Evolutionary conservation across 2,113 vertebrate species (phyloP).

Genomic region (Danionella cerebrum): DNA sequence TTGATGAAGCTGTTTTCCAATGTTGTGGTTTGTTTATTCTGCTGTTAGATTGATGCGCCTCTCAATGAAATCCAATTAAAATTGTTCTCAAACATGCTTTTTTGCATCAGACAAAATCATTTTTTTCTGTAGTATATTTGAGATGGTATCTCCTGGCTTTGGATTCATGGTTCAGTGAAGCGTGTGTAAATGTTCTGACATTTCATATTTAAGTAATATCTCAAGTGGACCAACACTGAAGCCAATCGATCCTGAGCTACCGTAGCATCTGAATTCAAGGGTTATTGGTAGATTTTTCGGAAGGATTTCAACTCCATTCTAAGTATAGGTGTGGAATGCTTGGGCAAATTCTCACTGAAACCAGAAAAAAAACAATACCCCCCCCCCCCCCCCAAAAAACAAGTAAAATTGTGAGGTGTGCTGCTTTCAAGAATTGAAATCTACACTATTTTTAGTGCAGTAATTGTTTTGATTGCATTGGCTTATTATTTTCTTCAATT

Average conservation of each 20-base stretch:
- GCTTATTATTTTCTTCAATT: neutral
- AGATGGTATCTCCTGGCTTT: neutral
- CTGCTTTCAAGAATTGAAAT: too few relatives aligned
- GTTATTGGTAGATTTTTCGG: too few relatives aligned
- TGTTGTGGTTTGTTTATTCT: slow-evolving; percentile 2
- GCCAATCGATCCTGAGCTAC: too few relatives aligned
- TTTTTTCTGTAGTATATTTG: neutral
- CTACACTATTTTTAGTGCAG: neutral
- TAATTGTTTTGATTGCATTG: neutral
- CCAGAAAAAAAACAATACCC: too few relatives aligned
- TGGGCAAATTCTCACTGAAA: too few relatives aligned
- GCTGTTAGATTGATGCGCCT: neutral
- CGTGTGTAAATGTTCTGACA: neutral
- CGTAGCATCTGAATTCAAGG: too few relatives aligned
- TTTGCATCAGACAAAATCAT: too few relatives aligned
- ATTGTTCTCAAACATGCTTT: too few relatives aligned
- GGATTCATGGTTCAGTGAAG: neutral
- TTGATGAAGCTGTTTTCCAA: slow-evolving; percentile 1
- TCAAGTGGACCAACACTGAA: neutral
- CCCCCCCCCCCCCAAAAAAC: too few relatives aligned
- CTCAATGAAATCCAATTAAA: neutral
- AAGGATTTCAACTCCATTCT: too few relatives aligned
- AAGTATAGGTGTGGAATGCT: too few relatives aligned
- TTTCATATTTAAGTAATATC: neutral
- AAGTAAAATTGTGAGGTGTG: too few relatives aligned